phyloP scores from a whole-genome alignment of 2,888 invertebrate genomes.

The Anaspis maculata region DNA sequence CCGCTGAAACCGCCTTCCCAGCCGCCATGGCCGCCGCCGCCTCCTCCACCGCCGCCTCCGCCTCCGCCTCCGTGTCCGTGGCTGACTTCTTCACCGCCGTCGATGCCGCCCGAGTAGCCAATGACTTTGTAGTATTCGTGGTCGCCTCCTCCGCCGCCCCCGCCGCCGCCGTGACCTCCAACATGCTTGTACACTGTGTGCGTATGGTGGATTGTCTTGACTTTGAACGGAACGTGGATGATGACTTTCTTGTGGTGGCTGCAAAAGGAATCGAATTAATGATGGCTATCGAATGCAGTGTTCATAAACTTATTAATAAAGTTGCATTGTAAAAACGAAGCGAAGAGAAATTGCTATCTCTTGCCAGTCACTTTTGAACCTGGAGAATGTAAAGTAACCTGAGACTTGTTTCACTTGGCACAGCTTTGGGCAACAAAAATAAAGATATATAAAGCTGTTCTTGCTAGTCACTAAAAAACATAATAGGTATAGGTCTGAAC shows the following conservation, averaged over 20 bases:
- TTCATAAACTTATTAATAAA: too few species aligned
- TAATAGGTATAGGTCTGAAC: too few species aligned
- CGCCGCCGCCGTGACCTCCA: constrained; percentile 37
- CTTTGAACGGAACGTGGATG: constrained; percentile 70
- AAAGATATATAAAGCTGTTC: too few species aligned
- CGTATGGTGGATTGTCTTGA: constrained; percentile 69
- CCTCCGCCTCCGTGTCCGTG: constrained; percentile 32
- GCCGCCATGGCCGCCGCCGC: constrained; percentile 19
- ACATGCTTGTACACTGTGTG: constrained; percentile 70
- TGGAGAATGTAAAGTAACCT: too few species aligned
- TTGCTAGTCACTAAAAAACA: too few species aligned
- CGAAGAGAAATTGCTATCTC: neutral
- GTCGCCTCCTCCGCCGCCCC: constrained; percentile 44
- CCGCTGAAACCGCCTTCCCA: constrained; percentile 28
- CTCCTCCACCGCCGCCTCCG: constrained; percentile 23
- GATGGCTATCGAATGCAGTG: too few species aligned
- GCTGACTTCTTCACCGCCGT: constrained; percentile 38
- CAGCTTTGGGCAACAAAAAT: too few species aligned
- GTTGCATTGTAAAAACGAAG: neutral
- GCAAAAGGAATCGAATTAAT: constrained; percentile 14
- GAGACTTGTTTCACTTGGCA: too few species aligned
- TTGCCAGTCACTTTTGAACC: constrained; percentile 1
- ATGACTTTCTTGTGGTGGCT: constrained; percentile 58
- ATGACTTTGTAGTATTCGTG: constrained; percentile 61
- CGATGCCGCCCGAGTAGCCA: constrained; percentile 60